phyloP scores from a whole-genome alignment of 1,140 invertebrate species.

The Drosophila auraria region DNA sequence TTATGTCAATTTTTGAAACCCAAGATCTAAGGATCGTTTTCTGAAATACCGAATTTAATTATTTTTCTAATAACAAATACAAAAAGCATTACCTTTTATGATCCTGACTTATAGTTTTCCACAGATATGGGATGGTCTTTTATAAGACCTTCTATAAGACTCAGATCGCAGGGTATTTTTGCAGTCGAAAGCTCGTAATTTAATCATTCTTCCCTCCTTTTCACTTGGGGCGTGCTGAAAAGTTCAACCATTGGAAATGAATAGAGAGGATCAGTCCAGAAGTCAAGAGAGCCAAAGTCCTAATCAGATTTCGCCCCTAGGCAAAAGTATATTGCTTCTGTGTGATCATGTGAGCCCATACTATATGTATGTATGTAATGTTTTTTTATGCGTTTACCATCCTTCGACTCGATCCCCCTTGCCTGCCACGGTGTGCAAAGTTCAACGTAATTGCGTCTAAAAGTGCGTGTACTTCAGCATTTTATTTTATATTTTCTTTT shows the following conservation, averaged over 20 bases:
- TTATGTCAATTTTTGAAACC: too few relatives aligned
- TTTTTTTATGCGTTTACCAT: conserved; percentile 13
- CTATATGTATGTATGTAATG: neutral
- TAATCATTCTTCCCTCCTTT: neutral
- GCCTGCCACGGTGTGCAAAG: conserved; percentile 37
- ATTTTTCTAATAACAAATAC: too few relatives aligned
- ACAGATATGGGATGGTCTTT: neutral
- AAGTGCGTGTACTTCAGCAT: conserved; percentile 77
- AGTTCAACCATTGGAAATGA: conserved; percentile 3
- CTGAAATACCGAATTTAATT: too few relatives aligned
- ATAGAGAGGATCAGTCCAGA: conserved; percentile 13
- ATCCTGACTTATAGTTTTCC: neutral
- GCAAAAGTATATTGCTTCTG: conserved; percentile 34
- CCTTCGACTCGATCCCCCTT: conserved; percentile 24
- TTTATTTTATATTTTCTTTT: conserved; percentile 31
- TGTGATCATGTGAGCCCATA: conserved; percentile 4
- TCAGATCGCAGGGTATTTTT: conserved; percentile 7
- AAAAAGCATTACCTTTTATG: too few relatives aligned
- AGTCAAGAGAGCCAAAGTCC: conserved; percentile 15
- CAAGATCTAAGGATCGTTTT: too few relatives aligned
- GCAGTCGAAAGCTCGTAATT: too few relatives aligned
- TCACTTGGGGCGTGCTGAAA: conserved; percentile 20
- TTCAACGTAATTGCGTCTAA: conserved; percentile 73
- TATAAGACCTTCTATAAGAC: too few relatives aligned
- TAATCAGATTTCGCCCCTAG: conserved; percentile 30